These are phyloP conservation scores for Phenganax subtilis DNA, from an alignment of 92 coral and sea anemone species.

Conservation along the genomic window DNA sequence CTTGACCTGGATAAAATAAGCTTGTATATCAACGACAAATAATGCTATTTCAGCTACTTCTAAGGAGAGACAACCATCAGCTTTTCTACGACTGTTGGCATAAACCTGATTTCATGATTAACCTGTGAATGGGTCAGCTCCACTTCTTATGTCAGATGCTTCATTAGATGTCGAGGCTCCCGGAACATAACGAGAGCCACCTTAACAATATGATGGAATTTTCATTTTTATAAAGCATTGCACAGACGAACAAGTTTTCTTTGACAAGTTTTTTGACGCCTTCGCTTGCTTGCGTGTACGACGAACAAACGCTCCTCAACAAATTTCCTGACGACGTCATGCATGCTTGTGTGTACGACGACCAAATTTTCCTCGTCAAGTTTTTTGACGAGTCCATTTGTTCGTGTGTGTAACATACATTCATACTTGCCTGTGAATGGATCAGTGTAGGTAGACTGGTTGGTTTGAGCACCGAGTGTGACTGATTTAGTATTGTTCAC, in stretches of 20 bases:
- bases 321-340: too few relatives aligned
- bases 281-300: too few relatives aligned
- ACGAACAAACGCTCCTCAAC: too few relatives aligned
- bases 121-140: slow-evolving; percentile 90
- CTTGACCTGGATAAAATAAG: slow-evolving; percentile 18
- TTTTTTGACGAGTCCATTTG: too few relatives aligned
- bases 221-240: neutral
- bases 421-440: slow-evolving; percentile 77
- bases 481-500: slow-evolving; percentile 76
- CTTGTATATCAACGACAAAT: neutral
- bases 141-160: slow-evolving; percentile 35
- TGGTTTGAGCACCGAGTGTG: slow-evolving; percentile 69
- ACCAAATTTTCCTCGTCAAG: too few relatives aligned
- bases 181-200: slow-evolving; percentile 69
- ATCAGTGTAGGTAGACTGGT: slow-evolving; percentile 50
- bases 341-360: too few relatives aligned
- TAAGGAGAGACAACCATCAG: too few relatives aligned
- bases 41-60: too few relatives aligned
- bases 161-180: slow-evolving; percentile 42
- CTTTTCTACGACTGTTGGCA: too few relatives aligned
- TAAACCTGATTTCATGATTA: neutral
- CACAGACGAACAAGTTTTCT: too few relatives aligned
- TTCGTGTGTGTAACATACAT: too few relatives aligned
- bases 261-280: too few relatives aligned
- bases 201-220: slow-evolving; percentile 28